Conservation (phyloP, 2,888 invertebrate genomes). For the Protonemura montana region DNA sequence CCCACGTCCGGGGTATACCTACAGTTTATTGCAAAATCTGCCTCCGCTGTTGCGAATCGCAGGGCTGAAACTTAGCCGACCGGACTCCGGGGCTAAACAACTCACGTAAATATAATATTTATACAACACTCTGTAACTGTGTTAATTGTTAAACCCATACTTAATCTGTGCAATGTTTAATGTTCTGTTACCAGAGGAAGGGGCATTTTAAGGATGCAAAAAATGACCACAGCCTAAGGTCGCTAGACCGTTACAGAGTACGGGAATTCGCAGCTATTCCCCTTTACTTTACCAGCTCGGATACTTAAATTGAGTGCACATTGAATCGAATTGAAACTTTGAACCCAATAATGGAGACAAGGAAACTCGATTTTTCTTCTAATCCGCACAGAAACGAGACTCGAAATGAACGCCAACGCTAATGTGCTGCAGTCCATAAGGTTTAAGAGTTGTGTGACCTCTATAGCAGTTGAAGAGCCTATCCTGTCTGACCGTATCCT, state of each 20-base stretch:
- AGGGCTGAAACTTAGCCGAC: background rate
- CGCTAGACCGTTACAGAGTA: too few species aligned
- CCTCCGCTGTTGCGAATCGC: background rate
- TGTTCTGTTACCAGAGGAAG: background rate
- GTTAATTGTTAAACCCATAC: background rate
- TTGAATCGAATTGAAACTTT: conserved; percentile 12
- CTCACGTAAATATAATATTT: background rate
- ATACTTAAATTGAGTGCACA: conserved; percentile 7
- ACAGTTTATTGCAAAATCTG: background rate
- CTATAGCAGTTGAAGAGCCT: background rate
- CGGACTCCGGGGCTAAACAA: background rate
- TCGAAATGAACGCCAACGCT: background rate
- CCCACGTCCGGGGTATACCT: background rate
- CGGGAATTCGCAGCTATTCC: too few species aligned
- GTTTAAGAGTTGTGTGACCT: conserved; percentile 12
- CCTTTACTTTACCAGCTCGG: background rate
- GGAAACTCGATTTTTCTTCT: conserved; percentile 12
- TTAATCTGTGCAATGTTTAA: background rate
- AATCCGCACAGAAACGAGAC: background rate
- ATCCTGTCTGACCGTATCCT: conserved; percentile 12
- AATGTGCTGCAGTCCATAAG: conserved; percentile 12
- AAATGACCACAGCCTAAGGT: background rate
- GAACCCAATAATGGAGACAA: conserved; percentile 12
- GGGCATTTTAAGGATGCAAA: background rate
- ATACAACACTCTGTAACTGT: background rate